phyloP scores from a whole-genome alignment of 1,140 invertebrate species.

The Muscidifurax raptorellus region DNA sequence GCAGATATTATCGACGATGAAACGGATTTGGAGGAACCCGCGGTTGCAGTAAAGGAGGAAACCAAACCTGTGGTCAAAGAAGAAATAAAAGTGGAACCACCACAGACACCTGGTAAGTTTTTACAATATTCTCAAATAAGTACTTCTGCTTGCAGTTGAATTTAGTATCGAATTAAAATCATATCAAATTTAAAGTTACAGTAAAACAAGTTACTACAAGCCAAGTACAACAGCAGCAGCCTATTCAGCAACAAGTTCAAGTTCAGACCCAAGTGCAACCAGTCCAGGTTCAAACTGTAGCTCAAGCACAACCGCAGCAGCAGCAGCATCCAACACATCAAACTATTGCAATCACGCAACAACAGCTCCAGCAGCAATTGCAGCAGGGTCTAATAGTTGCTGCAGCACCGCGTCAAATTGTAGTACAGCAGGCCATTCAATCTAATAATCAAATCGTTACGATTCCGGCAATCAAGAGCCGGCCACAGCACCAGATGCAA shows the following conservation, averaged over 20 bases:
- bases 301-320: slow-evolving; percentile 48
- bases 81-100: slow-evolving; percentile 51
- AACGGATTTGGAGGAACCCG: slow-evolving; percentile 75
- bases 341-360: slow-evolving; percentile 60
- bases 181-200: background rate
- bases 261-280: background rate
- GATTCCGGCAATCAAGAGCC: slow-evolving; percentile 70
- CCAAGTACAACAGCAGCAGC: slow-evolving; percentile 58
- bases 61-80: slow-evolving; percentile 63
- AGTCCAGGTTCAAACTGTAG: slow-evolving; percentile 22
- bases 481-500: slow-evolving; percentile 69
- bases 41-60: slow-evolving; percentile 60
- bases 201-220: background rate
- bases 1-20: slow-evolving; percentile 84
- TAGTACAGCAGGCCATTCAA: slow-evolving; percentile 74
- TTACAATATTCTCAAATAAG: background rate
- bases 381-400: slow-evolving; percentile 72
- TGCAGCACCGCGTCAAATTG: slow-evolving; percentile 72
- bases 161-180: slow-evolving; percentile 53
- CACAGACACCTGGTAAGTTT: slow-evolving; percentile 34
- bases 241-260: slow-evolving; percentile 59
- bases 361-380: slow-evolving; percentile 65
- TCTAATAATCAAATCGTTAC: slow-evolving; percentile 70
- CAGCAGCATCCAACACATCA: slow-evolving; percentile 63
- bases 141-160: background rate